phyloP scores from a whole-genome alignment of 2,113 vertebrate genomes.

The Phalacrocorax carbo region DNA sequence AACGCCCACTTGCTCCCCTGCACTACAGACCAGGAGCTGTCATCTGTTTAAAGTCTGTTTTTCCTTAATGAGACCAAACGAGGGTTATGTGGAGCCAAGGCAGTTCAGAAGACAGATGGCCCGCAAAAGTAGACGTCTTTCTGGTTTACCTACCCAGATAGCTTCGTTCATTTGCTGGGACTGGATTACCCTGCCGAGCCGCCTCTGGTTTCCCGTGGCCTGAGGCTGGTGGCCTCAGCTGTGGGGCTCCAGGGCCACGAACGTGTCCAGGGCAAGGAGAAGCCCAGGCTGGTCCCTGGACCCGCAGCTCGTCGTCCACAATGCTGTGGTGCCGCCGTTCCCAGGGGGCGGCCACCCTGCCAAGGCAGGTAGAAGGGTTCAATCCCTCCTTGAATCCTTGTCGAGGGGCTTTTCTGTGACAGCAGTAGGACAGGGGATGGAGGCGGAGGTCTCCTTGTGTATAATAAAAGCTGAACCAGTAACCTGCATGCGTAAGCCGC shows the following conservation, averaged over 20 bases:
- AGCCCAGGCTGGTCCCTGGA: background rate
- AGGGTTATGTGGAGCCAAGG: background rate
- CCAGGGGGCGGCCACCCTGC: background rate
- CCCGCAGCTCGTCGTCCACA: background rate
- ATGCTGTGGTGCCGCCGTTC: accelerated
- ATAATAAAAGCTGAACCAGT: background rate
- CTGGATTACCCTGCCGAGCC: background rate
- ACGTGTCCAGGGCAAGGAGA: background rate
- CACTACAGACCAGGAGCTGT: background rate
- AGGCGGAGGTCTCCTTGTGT: background rate
- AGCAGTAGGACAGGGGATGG: background rate
- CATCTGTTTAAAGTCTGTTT: background rate
- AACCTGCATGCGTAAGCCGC: background rate
- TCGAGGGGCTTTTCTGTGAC: background rate
- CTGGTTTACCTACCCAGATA: background rate
- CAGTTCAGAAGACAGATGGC: background rate
- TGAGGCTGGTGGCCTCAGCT: background rate
- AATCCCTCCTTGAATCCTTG: background rate
- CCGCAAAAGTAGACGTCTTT: background rate
- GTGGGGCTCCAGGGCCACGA: background rate
- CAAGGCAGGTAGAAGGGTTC: too few species aligned
- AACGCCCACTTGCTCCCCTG: accelerated
- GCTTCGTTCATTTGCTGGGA: background rate
- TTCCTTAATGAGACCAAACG: background rate
- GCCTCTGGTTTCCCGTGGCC: background rate